Evolutionary conservation across 2,113 vertebrate species (phyloP), one percentile per base, ranked within the genome.

Genomic region (Pandion haliaetus): DNA sequence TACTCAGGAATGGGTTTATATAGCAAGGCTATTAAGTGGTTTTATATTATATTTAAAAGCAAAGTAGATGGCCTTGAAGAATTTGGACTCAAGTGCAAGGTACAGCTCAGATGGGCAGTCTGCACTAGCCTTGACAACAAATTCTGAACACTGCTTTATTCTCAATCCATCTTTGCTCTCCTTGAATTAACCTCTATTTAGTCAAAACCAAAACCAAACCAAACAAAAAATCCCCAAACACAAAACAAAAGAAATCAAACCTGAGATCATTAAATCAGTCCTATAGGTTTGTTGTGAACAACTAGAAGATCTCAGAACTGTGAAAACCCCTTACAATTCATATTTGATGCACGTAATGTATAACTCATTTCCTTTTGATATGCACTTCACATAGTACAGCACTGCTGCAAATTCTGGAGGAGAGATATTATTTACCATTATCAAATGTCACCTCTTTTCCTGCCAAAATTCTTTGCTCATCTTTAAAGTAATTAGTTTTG

Each of bases 401-500:
- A 50, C 42, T 76, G 34, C 45, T 80, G 40, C 34, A 62, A 82
- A 93, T 62, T 70, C 44, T 88, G 17, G 16, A 74, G n/a, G 34
- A 79, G 59, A 92, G 26, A 71, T 90, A 88, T 86, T 73, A 92
- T 84, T 93, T 94, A 88, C 38, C n/a, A 29, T 86, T 90, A 88
- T 74, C 88, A 95, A 91, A 84, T 84, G 31, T 32, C 73, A 61
- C 6, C 8, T 72, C 36, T 92, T 84, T 86, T 82, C 25, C 54
- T 93, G 86, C 49, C 77, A 72, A 91, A 92, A 49, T 55, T 82
- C 49, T 87, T 87, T 58, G 40, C 54, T 23, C 50, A 73, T 94
- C 70, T 93, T 94, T 69, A 69, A 93, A 93, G 38, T 79, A 87
- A 95, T 96, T 91, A 58, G 8, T 77, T 95, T 87, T 91, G 83